Evolutionary conservation across 2,797 vertebrate species (phyloP).

Genomic region (Periophthalmus magnuspinnatus): DNA sequence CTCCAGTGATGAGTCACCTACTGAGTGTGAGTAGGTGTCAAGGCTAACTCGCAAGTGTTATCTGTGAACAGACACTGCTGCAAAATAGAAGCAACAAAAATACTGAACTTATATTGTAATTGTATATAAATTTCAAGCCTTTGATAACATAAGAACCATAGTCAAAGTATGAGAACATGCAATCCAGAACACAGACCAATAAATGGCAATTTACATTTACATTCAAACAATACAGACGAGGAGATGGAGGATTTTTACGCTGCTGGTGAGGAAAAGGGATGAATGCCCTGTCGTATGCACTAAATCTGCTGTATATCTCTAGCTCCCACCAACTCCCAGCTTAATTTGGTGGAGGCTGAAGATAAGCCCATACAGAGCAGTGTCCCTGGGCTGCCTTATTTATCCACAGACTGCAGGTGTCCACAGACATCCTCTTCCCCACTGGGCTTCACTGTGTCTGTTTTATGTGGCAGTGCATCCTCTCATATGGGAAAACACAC

Average conservation of each 20-base stretch:
- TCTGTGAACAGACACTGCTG: not conserved
- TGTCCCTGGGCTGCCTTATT: slow-evolving; percentile 59
- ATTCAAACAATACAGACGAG: slow-evolving; percentile 41
- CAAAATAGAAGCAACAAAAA: not conserved
- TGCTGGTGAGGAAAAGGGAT: slow-evolving; percentile 56
- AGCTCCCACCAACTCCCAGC: slow-evolving; percentile 69
- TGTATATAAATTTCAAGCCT: not conserved
- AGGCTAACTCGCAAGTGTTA: too few relatives aligned
- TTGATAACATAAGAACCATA: not conserved
- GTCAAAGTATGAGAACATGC: not conserved
- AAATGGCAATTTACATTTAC: slow-evolving; percentile 15
- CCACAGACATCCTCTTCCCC: slow-evolving; percentile 23
- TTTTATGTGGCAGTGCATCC: slow-evolving; percentile 7
- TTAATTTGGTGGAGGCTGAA: slow-evolving; percentile 72
- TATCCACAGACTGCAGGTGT: slow-evolving; percentile 58
- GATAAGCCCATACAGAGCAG: slow-evolving; percentile 50
- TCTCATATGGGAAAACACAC: not conserved
- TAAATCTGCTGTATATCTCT: slow-evolving; percentile 72
- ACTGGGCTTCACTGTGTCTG: slow-evolving; percentile 11
- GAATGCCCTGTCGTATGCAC: slow-evolving; percentile 62
- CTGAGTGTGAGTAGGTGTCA: not conserved
- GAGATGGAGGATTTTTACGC: slow-evolving; percentile 35
- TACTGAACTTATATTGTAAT: not conserved
- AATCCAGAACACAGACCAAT: slow-evolving; percentile 10
- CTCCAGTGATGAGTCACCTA: slow-evolving; percentile 51